phyloP scores from a whole-genome alignment of 2,797 vertebrate genomes.

The Cossypha caffra region DNA sequence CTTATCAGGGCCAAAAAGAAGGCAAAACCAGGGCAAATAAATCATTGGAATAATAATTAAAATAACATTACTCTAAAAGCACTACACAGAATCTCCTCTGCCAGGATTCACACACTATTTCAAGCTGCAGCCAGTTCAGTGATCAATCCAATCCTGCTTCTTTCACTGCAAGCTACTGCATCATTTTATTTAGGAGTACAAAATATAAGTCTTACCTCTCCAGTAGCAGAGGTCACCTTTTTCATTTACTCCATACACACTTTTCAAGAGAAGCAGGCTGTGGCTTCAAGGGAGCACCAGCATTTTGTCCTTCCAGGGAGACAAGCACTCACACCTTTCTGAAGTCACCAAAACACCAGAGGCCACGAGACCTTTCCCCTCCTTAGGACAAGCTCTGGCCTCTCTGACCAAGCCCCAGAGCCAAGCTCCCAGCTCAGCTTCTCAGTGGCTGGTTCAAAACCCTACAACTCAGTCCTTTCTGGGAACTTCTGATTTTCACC shows the following conservation, averaged over 20 bases:
- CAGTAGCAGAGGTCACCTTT: background rate
- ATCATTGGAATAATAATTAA: background rate
- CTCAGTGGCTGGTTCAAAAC: background rate
- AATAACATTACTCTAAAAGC: background rate
- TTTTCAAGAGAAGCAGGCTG: background rate
- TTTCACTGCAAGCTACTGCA: background rate
- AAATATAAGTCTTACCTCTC: background rate
- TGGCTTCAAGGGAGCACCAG: background rate
- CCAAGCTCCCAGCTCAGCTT: fast-evolving
- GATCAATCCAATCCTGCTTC: background rate
- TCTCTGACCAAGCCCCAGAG: background rate
- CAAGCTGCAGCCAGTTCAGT: background rate
- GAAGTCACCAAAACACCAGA: background rate
- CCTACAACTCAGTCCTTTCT: background rate
- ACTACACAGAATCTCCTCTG: background rate
- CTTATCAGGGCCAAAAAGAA: background rate
- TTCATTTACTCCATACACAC: fast-evolving
- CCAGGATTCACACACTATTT: background rate
- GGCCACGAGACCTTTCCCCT: background rate
- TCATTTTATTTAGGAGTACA: background rate
- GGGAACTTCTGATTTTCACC: background rate
- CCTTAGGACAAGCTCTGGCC: background rate
- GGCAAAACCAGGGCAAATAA: background rate
- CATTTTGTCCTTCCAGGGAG: background rate
- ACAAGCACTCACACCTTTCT: background rate